Conservation (phyloP, 2,888 invertebrate genomes). For the Phytoseiulus persimilis region DNA sequence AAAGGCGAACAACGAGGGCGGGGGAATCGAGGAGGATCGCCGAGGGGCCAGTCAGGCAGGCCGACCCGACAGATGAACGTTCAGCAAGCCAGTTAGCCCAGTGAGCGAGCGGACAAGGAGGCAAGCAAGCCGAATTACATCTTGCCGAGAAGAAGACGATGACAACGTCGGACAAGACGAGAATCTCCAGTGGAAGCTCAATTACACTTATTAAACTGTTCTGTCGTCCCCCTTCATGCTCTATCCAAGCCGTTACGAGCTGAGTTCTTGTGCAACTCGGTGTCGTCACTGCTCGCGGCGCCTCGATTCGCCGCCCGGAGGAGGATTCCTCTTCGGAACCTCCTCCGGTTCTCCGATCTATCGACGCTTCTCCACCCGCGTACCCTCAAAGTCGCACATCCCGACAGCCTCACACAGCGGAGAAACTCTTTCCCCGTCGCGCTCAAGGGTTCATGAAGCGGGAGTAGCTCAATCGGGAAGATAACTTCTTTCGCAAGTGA, state of each 20-base stretch:
- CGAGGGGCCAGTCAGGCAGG: neutral
- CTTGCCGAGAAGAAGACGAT: neutral
- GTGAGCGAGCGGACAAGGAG: neutral
- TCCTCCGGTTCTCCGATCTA: too few species aligned
- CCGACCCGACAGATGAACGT: neutral
- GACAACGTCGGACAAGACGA: constrained; percentile 5
- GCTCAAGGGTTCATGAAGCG: too few species aligned
- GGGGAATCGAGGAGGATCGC: neutral
- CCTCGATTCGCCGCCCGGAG: neutral
- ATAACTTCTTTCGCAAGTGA: too few species aligned
- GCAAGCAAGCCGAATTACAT: neutral
- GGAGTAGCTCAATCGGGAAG: too few species aligned
- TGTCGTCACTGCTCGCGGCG: neutral
- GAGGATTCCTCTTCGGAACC: too few species aligned
- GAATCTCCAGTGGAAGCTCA: constrained; percentile 7
- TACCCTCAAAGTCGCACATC: too few species aligned
- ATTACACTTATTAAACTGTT: constrained; percentile 38
- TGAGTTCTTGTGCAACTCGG: neutral
- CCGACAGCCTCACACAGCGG: too few species aligned
- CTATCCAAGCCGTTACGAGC: neutral
- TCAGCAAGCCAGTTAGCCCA: neutral
- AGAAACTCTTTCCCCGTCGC: too few species aligned
- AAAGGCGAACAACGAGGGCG: neutral
- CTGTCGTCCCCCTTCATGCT: neutral
- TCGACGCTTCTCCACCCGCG: too few species aligned